Percentiles rank a stretch among this genome's conserved stretches.
These are phyloP conservation scores for Copsychus sechellarum DNA, from an alignment of 2,113 vertebrate species.

Conservation along the genomic window DNA sequence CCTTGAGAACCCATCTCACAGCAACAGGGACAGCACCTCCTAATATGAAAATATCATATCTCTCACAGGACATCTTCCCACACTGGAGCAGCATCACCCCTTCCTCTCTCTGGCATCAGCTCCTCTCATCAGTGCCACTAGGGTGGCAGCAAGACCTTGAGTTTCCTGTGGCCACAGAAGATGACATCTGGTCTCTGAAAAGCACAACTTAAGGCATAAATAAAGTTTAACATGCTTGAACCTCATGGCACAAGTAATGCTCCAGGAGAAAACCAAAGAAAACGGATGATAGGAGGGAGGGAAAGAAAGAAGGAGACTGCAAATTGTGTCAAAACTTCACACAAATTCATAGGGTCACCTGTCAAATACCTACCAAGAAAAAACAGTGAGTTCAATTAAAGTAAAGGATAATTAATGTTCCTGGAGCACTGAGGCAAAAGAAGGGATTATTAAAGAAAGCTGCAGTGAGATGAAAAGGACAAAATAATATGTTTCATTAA, in stretches of 20 bases:
- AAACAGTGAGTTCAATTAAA: neutral
- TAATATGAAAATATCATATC: neutral
- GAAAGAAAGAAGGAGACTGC: neutral
- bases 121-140: neutral
- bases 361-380: neutral
- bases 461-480: conserved; percentile 33
- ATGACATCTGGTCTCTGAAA: neutral
- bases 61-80: neutral
- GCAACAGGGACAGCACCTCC: neutral
- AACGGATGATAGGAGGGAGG: neutral
- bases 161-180: neutral
- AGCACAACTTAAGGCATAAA: neutral
- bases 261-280: neutral
- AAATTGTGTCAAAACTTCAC: neutral
- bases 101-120: neutral
- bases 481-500: conserved; percentile 31
- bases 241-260: neutral
- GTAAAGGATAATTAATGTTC: conserved; percentile 4
- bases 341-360: neutral
- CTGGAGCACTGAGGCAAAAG: conserved; percentile 26
- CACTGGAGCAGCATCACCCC: neutral
- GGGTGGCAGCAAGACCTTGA: neutral
- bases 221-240: neutral
- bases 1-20: neutral
- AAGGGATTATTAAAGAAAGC: conserved; percentile 10